phyloP scores from a whole-genome alignment of 2,113 vertebrate species.

The Lichenostomus cassidix region DNA sequence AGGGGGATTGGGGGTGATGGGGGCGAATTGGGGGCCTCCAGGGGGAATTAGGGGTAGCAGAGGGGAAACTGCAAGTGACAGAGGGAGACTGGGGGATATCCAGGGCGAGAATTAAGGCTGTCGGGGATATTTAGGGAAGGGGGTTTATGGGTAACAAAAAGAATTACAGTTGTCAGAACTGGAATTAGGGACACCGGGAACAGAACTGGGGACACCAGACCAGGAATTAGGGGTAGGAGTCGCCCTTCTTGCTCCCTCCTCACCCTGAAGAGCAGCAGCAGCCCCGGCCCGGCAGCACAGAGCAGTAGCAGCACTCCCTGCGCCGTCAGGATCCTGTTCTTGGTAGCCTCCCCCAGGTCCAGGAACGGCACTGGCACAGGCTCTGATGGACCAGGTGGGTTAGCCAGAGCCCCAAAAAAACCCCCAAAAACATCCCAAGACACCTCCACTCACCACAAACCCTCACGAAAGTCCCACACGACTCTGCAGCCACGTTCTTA shows the following conservation, averaged over 20 bases:
- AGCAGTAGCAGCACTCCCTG: background rate
- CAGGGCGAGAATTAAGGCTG: no score
- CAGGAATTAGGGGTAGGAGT: background rate
- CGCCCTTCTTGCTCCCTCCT: background rate
- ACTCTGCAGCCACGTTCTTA: fast-evolving
- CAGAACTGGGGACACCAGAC: background rate
- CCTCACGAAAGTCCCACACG: background rate
- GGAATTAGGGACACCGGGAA: no score
- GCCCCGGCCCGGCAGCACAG: background rate
- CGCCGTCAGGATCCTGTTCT: background rate
- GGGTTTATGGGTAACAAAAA: background rate
- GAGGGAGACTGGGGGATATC: background rate
- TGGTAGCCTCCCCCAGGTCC: background rate
- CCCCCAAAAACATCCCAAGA: fast-evolving
- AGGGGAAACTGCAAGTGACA: no score
- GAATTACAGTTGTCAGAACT: no score
- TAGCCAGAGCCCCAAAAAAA: background rate
- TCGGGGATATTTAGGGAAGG: background rate
- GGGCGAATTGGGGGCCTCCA: no score
- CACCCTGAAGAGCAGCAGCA: background rate
- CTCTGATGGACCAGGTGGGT: fast-evolving
- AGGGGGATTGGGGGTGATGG: no score
- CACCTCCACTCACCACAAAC: background rate
- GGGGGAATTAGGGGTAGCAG: no score
- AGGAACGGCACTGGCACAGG: background rate